A percentile compares a stretch with the other conserved stretches of the same genome.
phyloP scores from a whole-genome alignment of 2,113 vertebrate genomes.

The Dromaius novaehollandiae region DNA sequence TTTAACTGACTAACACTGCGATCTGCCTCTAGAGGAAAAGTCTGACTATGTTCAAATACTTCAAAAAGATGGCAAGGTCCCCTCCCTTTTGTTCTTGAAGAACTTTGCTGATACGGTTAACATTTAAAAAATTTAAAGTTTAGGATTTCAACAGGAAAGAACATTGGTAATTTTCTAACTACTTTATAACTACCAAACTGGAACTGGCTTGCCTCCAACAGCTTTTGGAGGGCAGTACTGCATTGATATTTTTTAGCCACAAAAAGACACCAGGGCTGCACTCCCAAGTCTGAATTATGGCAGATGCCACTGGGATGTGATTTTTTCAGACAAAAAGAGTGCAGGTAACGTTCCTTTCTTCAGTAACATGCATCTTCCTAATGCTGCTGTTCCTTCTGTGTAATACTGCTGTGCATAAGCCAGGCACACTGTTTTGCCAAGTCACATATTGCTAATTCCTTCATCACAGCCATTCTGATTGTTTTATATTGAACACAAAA shows the following conservation, averaged over 20 bases:
- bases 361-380: neutral
- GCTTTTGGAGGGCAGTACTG: neutral
- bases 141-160: neutral
- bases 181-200: neutral
- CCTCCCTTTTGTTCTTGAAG: neutral
- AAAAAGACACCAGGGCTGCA: neutral
- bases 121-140: neutral
- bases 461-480: neutral
- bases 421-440: neutral
- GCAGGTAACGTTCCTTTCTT: neutral
- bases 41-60: neutral
- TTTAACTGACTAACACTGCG: neutral
- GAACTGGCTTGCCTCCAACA: neutral
- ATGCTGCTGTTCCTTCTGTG: neutral
- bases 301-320: neutral
- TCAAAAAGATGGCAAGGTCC: neutral
- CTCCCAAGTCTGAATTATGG: neutral
- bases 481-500: neutral
- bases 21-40: neutral
- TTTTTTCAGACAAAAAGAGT: neutral
- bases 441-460: neutral
- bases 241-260: neutral
- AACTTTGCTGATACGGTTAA: neutral
- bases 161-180: neutral
- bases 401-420: neutral